Evolutionary conservation across 1,140 invertebrate genomes (phyloP), one percentile per base, ranked within the genome.

Genomic region (Orchesella cincta): DNA sequence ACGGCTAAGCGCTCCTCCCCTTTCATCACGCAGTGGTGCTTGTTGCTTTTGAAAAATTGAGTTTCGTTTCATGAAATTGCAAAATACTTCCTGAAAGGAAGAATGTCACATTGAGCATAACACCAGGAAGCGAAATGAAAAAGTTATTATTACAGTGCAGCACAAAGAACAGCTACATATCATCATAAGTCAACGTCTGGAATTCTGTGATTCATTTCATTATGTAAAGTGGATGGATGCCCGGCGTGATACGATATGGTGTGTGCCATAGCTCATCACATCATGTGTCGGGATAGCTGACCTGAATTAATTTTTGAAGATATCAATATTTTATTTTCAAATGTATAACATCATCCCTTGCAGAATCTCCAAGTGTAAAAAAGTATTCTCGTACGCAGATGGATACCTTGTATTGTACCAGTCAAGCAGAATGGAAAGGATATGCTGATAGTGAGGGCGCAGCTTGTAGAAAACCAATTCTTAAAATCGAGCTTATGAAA

Each of bases 1-100:
- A 46, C 18, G 5, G 39, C 18, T 46, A 18, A 57, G n/a, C n/a
- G n/a, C 52, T 23, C 52, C 52, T 18, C 52, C 52, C 52, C 52
- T 57, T 57, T 57, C 23, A 5, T 12, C 52, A 23, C 23, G 14
- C 3, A 57, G 52, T n/a, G 3, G 8, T 26, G 52, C 52, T 57
- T 57, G 52, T 57, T 57, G 52, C 52, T 57, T 57, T 57, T 23
- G 3, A 57, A 57, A 18, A 57, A 57, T n/a, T 3, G 23, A 57
- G 12, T 57, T 57, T 57, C 52, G 3, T n/a, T 57, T 57, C 23
- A 57, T 3, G 3, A 57, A 57, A 57, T 23, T 57, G 52, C 52
- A 57, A 57, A 57, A 57, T 26, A 57, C 52, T 57, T 57, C 52
- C 52, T 57, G 52, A 57, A 14, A 57, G 52, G 52, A 57, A 57